These are phyloP conservation scores for Ibidorhyncha struthersii DNA, from an alignment of 2,113 vertebrate genomes.

Conservation along the genomic window DNA sequence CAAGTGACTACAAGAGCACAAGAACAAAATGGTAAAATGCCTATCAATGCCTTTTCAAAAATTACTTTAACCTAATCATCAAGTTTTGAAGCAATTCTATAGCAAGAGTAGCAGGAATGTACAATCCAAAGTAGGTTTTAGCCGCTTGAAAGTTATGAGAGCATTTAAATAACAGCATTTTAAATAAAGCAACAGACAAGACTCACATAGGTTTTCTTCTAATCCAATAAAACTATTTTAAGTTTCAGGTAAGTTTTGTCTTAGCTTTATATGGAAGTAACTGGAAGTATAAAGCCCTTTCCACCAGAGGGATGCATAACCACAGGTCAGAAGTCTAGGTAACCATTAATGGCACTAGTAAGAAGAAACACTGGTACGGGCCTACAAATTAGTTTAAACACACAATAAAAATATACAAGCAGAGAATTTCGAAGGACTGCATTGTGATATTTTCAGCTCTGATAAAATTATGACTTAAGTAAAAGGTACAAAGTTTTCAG, in stretches of 20 bases:
- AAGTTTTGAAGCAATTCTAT: not conserved
- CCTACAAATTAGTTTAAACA: not conserved
- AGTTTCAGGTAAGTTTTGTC: not conserved
- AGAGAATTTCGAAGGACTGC: not conserved
- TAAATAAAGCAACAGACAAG: not conserved
- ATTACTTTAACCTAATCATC: not conserved
- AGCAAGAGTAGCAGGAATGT: not conserved
- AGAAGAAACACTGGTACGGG: not conserved
- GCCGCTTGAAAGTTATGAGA: not conserved
- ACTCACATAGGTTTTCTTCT: not conserved
- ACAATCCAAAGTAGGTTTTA: not conserved
- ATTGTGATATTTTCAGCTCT: not conserved
- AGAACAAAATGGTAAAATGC: not conserved
- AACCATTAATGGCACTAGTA: not conserved
- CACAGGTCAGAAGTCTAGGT: not conserved
- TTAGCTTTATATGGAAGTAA: not conserved
- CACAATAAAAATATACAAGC: not conserved
- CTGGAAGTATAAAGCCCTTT: not conserved
- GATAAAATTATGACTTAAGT: not conserved
- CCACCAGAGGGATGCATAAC: rapidly evolving
- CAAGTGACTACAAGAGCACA: not conserved
- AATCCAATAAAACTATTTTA: not conserved
- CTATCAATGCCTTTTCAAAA: not conserved
- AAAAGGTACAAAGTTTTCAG: not conserved
- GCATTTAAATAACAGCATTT: not conserved